Conservation (phyloP, 2,797 vertebrate species). For the Heterohyrax brucei region DNA sequence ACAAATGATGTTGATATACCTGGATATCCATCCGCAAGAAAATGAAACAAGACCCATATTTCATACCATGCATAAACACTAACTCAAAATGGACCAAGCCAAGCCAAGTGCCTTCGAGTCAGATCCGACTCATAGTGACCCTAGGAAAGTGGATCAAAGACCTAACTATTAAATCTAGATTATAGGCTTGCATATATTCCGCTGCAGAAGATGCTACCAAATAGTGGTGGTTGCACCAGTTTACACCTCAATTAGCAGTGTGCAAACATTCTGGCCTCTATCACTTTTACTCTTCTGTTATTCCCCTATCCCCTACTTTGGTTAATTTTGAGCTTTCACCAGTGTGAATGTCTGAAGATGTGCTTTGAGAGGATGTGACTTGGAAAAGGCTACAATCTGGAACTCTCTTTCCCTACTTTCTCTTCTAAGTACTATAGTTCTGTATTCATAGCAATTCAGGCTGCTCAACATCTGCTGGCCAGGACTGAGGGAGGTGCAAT, state of each 20-base stretch:
- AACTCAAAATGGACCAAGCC: too few species aligned
- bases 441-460: conserved; percentile 3
- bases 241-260: not conserved
- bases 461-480: conserved; percentile 33
- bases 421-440: conserved; percentile 56
- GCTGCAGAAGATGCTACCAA: conserved; percentile 26
- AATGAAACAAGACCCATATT: too few species aligned
- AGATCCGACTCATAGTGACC: too few species aligned
- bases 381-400: not conserved
- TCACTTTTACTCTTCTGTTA: not conserved
- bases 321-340: not conserved
- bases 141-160: too few species aligned
- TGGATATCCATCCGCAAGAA: too few species aligned
- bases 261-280: not conserved
- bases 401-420: conserved; percentile 23
- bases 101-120: too few species aligned
- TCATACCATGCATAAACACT: too few species aligned
- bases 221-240: not conserved
- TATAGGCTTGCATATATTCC: not conserved
- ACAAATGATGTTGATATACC: too few species aligned
- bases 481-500: not conserved
- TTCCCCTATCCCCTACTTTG: not conserved
- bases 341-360: not conserved
- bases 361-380: conserved; percentile 42
- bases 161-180: not conserved